phyloP scores from a whole-genome alignment of 2,797 vertebrate genomes.

The Margarornis squamiger region DNA sequence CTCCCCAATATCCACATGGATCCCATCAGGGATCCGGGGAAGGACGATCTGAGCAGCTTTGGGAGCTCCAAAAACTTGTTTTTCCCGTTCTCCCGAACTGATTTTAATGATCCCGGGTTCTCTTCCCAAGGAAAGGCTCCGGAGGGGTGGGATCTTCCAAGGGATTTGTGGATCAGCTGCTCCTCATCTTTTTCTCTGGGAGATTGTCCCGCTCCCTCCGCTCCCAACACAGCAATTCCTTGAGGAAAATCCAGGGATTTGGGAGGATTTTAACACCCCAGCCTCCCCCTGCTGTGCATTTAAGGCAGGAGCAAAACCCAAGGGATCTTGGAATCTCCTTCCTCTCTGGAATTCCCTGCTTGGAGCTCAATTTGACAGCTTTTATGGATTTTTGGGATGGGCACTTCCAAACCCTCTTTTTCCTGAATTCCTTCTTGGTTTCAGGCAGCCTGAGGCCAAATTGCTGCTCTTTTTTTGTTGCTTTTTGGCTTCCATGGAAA shows the following conservation, averaged over 20 bases:
- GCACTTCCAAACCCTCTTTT: neutral
- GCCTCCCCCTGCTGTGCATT: neutral
- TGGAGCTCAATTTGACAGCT: neutral
- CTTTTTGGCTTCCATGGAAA: rapidly evolving
- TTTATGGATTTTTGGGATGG: neutral
- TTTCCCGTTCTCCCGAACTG: neutral
- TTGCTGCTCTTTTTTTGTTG: neutral
- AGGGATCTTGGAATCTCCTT: neutral
- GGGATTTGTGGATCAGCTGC: neutral
- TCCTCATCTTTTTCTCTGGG: neutral
- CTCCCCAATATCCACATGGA: neutral
- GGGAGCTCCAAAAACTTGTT: neutral
- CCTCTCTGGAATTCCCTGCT: neutral
- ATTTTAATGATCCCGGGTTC: neutral
- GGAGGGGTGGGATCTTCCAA: neutral
- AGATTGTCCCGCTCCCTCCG: neutral
- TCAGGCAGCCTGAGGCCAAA: neutral
- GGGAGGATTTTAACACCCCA: neutral
- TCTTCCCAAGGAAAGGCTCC: neutral
- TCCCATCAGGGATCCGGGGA: neutral
- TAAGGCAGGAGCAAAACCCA: neutral
- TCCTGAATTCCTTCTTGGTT: neutral
- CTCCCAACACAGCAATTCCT: neutral
- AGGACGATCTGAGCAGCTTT: neutral
- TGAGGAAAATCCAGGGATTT: neutral